These are phyloP conservation scores for Caenorhabditis uteleia DNA, from an alignment of 2,888 invertebrate species.

Conservation along the genomic window DNA sequence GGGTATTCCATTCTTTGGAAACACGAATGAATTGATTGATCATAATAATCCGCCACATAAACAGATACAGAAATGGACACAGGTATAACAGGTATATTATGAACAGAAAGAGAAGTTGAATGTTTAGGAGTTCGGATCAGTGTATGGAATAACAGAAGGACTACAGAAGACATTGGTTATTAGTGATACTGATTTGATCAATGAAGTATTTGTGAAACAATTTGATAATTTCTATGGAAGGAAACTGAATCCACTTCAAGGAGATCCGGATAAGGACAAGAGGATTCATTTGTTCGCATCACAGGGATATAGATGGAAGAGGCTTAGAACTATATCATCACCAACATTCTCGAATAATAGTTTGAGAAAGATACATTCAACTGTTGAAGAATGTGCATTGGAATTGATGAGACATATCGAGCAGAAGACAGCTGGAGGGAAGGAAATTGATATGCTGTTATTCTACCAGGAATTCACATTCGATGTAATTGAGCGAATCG, in stretches of 20 bases:
- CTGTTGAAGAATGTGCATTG: conserved; percentile 34
- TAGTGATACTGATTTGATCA: conserved; percentile 70
- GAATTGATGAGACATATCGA: conserved; percentile 32
- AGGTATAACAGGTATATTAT: too few relatives aligned
- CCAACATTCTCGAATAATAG: conserved; percentile 73
- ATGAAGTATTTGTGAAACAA: conserved; percentile 71
- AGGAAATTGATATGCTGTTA: conserved; percentile 6
- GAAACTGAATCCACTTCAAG: conserved; percentile 51
- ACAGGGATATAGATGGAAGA: conserved; percentile 72
- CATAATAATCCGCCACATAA: conserved; percentile 14
- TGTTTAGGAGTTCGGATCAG: conserved; percentile 26
- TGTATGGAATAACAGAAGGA: conserved; percentile 48
- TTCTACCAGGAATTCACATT: conserved; percentile 54
- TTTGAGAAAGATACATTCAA: conserved; percentile 70
- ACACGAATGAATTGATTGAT: conserved; percentile 7
- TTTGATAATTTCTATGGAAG: conserved; percentile 71
- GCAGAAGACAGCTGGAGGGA: conserved; percentile 3
- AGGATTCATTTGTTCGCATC: conserved; percentile 65
- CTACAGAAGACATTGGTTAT: conserved; percentile 68
- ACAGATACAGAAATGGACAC: conserved; percentile 50
- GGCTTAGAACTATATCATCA: conserved; percentile 72
- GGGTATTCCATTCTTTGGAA: conserved; percentile 34
- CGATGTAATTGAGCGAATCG: conserved; percentile 51
- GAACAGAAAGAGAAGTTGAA: too few relatives aligned
- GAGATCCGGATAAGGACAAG: conserved; percentile 45